Percentiles rank a stretch among this genome's conserved stretches.
These are phyloP conservation scores for Erpobdella octoculata DNA, from an alignment of 2,888 invertebrate genomes.

Conservation along the genomic window DNA sequence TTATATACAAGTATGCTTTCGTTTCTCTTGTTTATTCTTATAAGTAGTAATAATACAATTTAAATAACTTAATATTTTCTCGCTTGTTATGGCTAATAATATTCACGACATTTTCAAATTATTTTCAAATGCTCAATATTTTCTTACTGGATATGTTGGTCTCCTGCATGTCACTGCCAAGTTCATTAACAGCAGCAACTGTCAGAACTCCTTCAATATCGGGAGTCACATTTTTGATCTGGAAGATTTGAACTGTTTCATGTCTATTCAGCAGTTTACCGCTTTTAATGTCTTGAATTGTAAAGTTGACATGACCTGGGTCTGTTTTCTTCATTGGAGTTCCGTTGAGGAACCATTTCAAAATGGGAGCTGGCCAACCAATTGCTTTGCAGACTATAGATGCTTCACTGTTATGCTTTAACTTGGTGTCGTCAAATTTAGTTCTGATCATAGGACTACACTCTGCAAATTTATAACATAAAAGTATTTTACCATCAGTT, in stretches of 20 bases:
- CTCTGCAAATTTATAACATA: not conserved
- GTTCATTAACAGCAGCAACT: not conserved
- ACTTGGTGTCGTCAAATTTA: not conserved
- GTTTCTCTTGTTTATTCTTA: too few species aligned
- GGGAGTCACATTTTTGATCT: not conserved
- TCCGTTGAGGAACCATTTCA: not conserved
- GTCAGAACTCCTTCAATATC: not conserved
- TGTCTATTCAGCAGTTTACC: too few species aligned
- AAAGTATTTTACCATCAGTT: too few species aligned
- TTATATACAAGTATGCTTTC: too few species aligned
- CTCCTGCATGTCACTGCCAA: conserved; percentile 1
- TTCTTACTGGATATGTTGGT: not conserved
- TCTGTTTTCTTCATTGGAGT: not conserved
- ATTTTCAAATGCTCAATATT: too few species aligned
- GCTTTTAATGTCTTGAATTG: too few species aligned
- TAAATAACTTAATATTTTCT: too few species aligned
- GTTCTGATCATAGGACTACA: not conserved
- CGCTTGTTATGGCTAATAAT: too few species aligned
- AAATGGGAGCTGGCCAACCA: not conserved
- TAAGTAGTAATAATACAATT: too few species aligned
- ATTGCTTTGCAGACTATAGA: not conserved
- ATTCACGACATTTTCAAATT: too few species aligned
- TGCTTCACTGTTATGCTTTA: not conserved
- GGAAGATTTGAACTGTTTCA: conserved; percentile 3
- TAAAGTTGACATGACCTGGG: not conserved